A percentile compares a stretch with the other conserved stretches of the same genome.
Evolutionary conservation across 2,888 invertebrate genomes (phyloP).

Genomic region (Hoplodrina ambigua): DNA sequence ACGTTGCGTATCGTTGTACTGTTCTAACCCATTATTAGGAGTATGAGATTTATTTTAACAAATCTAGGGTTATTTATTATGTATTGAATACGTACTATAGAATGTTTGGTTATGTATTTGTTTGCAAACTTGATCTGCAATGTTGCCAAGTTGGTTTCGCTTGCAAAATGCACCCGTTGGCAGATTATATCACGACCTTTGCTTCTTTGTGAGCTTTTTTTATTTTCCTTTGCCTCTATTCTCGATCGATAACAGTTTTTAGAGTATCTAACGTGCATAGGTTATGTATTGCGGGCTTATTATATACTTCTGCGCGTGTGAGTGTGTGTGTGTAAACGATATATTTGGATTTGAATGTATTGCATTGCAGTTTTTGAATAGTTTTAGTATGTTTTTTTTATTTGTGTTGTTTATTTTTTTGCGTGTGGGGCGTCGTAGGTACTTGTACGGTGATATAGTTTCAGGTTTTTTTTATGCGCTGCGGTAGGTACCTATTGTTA

Average conservation of each 20-base stretch:
- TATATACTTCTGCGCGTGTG: constrained; percentile 61
- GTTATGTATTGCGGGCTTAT: constrained; percentile 68
- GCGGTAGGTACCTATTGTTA: constrained; percentile 39
- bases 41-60: constrained; percentile 68
- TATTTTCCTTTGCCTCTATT: constrained; percentile 61
- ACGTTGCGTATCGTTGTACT: constrained; percentile 70
- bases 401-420: constrained; percentile 33
- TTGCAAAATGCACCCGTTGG: constrained; percentile 74
- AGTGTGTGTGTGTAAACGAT: constrained; percentile 51
- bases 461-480: constrained; percentile 41
- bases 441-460: constrained; percentile 21
- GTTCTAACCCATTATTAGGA: constrained; percentile 68
- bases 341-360: constrained; percentile 39
- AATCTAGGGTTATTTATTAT: constrained; percentile 68
- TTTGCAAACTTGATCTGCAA: constrained; percentile 75
- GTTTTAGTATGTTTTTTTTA: constrained; percentile 43
- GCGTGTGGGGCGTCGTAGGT: constrained; percentile 44
- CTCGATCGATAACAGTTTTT: constrained; percentile 73
- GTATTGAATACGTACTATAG: constrained; percentile 64
- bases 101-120: constrained; percentile 76
- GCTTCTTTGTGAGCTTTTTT: constrained; percentile 69
- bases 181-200: constrained; percentile 74
- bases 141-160: constrained; percentile 74
- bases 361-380: constrained; percentile 21
- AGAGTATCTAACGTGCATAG: constrained; percentile 62